These are phyloP conservation scores for Portunus trituberculatus DNA, from an alignment of 1,140 invertebrate species.

Conservation along the genomic window DNA sequence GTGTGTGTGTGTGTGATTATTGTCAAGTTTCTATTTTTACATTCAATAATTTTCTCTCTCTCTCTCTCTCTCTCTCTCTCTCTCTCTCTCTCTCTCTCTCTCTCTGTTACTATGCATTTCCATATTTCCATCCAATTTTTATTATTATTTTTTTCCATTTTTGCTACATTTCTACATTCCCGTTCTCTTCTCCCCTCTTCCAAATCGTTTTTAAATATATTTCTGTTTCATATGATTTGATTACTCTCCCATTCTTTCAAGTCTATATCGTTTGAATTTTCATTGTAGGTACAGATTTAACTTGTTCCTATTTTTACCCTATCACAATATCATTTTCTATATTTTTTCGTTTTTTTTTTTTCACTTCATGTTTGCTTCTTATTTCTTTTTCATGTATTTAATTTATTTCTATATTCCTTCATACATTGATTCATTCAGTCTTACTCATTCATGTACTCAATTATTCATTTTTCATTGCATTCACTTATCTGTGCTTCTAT, in stretches of 20 bases:
- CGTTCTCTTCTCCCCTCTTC: neutral
- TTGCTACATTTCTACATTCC: neutral
- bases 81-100: slow-evolving; percentile 20
- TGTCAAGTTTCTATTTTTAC: no score
- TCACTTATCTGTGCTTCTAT: neutral
- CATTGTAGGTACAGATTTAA: no score
- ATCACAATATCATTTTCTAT: neutral
- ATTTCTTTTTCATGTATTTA: neutral
- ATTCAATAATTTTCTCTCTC: neutral
- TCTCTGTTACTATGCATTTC: neutral
- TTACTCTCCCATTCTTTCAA: neutral
- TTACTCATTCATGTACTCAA: neutral
- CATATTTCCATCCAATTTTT: neutral
- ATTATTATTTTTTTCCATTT: neutral
- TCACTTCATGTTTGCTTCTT: neutral
- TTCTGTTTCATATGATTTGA: neutral
- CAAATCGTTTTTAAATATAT: slow-evolving; percentile 1
- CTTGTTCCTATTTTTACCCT: no score
- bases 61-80: slow-evolving; percentile 20
- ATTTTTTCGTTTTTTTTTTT: neutral
- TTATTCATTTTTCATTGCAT: neutral
- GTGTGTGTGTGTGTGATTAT: no score
- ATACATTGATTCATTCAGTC: neutral
- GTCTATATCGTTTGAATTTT: neutral
- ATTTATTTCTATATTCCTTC: neutral